Base-by-base conservation (phyloP, 2,797 vertebrate genomes). In the Takifugu ocellatus region DNA sequence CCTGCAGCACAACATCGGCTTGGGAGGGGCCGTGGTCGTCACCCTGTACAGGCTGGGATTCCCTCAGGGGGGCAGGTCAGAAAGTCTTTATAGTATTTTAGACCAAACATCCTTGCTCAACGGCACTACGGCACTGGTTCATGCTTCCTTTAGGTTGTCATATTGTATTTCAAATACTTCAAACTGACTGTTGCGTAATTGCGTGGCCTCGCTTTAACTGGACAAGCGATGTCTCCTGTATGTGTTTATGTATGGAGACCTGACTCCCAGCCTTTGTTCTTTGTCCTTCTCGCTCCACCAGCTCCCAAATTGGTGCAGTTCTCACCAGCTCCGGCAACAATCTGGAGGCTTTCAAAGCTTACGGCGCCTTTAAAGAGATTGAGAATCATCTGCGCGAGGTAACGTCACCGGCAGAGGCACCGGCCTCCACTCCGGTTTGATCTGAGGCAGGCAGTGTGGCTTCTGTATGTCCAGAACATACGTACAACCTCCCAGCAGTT, bases 1-100 rank as follows among this genome's bases (percentile, higher is more conserved):
- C 51, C 80, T 99, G 84, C 97, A 99, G 72, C 97, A 98, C 82
- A 99, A 99, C 80, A 83, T 98, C 46, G 97, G 96, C 64, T 14
- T 98, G 5, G 97, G 97, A 50, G 96, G 97, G 53, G 97, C 96
- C 1, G 96, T 33, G 21, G 95, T 98, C 0, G 90, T 99, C 1
- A 82, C 93, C 0, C 84, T 99, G 0, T 98, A 94, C 90, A 93
- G 33, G 74, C 93, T 96, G 94, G 95, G 94, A 6, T 97, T 97
- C 74, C 93, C 92, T 16, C 89, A 91, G 42, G 83, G 80, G 15
- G 59, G 71, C 54, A 88, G 83, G 87, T 89, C 54, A 76, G 61
- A 25, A 61, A 5, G 14, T 11, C 5, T 3, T 59, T 17, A 3
- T 14, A 6, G 6, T 15, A 49, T 25, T 16, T 21, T 43, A 16